Conservation (phyloP, 2,888 invertebrate species). For the Hypomecis punctinalis region DNA sequence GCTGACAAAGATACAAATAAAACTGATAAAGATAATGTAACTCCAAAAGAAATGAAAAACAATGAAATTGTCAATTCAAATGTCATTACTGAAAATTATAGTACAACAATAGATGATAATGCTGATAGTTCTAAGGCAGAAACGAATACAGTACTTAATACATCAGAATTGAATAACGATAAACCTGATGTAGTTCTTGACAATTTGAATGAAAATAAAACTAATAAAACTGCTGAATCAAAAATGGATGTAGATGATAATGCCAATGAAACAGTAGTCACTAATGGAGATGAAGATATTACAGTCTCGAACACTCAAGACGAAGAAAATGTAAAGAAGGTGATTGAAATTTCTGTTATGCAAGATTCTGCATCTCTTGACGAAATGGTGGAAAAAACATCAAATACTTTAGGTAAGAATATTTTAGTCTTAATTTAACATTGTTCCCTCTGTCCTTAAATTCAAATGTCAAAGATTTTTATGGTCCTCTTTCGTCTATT, state of each 20-base stretch:
- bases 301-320: background rate
- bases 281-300: background rate
- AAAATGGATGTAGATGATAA: constrained; percentile 9
- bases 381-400: too few relatives aligned
- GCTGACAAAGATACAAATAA: constrained; percentile 9
- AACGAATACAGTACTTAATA: background rate
- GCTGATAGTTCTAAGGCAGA: background rate
- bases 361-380: too few relatives aligned
- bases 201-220: background rate
- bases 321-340: background rate
- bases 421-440: background rate
- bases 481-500: too few relatives aligned
- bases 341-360: background rate
- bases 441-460: too few relatives aligned
- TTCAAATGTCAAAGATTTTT: too few relatives aligned
- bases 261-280: background rate
- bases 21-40: background rate
- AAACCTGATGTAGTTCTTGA: background rate
- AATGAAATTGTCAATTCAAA: background rate
- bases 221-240: background rate
- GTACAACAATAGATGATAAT: background rate
- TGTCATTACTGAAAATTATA: background rate
- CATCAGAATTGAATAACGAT: background rate
- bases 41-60: background rate
- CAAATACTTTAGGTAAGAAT: constrained; percentile 6